Percentiles rank a stretch among this genome's conserved stretches.
Conservation (phyloP, 92 coral and sea anemone genomes). For the Epizoanthus illoricatus region DNA sequence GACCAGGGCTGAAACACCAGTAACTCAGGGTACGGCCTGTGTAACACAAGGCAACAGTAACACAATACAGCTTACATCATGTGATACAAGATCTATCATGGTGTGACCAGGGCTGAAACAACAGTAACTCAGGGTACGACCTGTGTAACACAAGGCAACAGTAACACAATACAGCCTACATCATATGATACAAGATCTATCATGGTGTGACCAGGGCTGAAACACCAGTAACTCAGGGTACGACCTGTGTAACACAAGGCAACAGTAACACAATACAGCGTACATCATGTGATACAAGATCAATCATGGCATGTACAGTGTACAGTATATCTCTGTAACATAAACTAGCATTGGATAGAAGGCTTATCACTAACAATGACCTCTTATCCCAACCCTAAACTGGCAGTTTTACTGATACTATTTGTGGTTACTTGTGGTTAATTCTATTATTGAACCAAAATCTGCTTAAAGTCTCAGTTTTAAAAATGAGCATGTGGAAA, state of each 20-base stretch:
- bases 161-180: constrained; percentile 71
- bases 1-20: too few relatives aligned
- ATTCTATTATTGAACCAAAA: too few relatives aligned
- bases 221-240: constrained; percentile 97
- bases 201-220: constrained; percentile 98
- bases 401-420: too few relatives aligned
- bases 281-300: constrained; percentile 73
- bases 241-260: constrained; percentile 58
- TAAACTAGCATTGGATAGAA: too few relatives aligned
- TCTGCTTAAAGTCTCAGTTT: too few relatives aligned
- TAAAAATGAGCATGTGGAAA: too few relatives aligned
- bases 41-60: too few relatives aligned
- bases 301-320: constrained; percentile 60
- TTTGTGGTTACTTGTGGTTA: too few relatives aligned
- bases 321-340: too few relatives aligned
- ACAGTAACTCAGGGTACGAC: constrained; percentile 95
- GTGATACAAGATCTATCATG: constrained; percentile 80
- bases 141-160: constrained; percentile 38
- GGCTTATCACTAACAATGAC: too few relatives aligned
- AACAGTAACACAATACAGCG: not conserved
- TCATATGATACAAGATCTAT: constrained; percentile 73
- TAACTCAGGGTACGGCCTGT: too few relatives aligned
- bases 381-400: too few relatives aligned
- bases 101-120: constrained; percentile 99
- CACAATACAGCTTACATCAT: constrained; percentile 73